Evolutionary conservation across 2,797 vertebrate species (phyloP), one percentile per base, ranked within the genome.

Genomic region (Betta splendens): DNA sequence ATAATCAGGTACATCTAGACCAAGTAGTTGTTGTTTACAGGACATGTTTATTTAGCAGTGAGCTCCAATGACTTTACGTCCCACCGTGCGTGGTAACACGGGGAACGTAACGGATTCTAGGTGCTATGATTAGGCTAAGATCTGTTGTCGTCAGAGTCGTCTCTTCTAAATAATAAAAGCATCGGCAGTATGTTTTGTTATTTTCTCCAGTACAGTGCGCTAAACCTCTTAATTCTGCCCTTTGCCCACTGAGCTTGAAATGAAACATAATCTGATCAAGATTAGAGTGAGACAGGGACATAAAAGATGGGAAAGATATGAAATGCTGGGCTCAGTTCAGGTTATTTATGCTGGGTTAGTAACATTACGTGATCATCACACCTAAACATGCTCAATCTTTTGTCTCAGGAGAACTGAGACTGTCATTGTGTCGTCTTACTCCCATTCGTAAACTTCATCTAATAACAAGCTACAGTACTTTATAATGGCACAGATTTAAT

Each of bases 1-100:
- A 64, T 70, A 17, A 65, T 3, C 64, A 80, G 80, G 64, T 77
- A 75, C 74, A 49, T 68, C 20, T 28, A 72, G 61, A 36, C 12
- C n/a, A 31, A 58, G 37, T 44, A 25, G 23, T 44, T 22, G 2
- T 15, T 60, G 9, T 32, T 12, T 44, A 29, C 42, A 4, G 16
- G 29, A 33, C 13, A 21, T 28, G 1, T 50, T 38, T 43, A 11
- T 11, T 2, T 38, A 15, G 9, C 9, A 15, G 18, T 8, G n/a
- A n/a, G n/a, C 4, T 18, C 35, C 3, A 1, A 3, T 5, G 10
- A 16, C 44, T n/a, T n/a, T 33, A 6, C 0, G 31, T 33, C 35
- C 16, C n/a, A n/a, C 5, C n/a, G 7, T 13, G 5, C 10, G 18
- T 21, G 37, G 37, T n/a, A 9, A 18, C 37, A 16, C 31, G 11